Evolutionary conservation across 2,888 invertebrate genomes (phyloP), one percentile per base, ranked within the genome.

Genomic region (Thymelicus sylvestris): DNA sequence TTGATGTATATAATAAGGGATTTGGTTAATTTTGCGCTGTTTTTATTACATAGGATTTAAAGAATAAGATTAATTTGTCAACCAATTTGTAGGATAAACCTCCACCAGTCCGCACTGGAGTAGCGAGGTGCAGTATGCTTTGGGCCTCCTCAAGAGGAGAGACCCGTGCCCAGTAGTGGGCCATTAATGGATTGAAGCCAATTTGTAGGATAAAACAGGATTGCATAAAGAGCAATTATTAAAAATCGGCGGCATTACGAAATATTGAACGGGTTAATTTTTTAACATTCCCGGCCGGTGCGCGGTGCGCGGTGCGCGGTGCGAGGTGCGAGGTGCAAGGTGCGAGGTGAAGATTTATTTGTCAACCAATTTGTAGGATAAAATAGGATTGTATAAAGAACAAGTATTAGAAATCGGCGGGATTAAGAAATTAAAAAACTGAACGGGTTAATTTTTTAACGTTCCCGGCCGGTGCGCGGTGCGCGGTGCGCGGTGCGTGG

Each of bases 401-500:
- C 61, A 67, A 71, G 79, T 78, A 80, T 83, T 81, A 80, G 81
- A 80, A 80, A 79, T 75, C 75, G 75, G 78, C 76, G 76, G 81
- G 78, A 81, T 81, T 80, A 79, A 77, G 73, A 75, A 74, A 72
- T 74, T 76, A 74, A 78, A 81, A 76, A 79, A 81, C 83, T 77
- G 80, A 81, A 79, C 74, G 74, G 80, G 82, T 81, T 84, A 83
- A 83, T 84, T 83, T 83, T 84, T 83, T 79, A 84, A 83, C 79
- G 79, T 78, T 77, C 72, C 75, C 71, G 75, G 72, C 19, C 19
- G 19, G 6, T 77, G 76, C 77, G 76, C 78, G 80, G 83, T 19
- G 19, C 19, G 19, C 19, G 19, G 1, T 19, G 19, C 19, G 19
- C 0, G 19, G 19, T 84, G 82, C 78, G 19, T 1, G 52, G 73